Evolutionary conservation across 2,797 vertebrate genomes (phyloP), one percentile per base, ranked within the genome.

Genomic region (Discoglossus pictus): DNA sequence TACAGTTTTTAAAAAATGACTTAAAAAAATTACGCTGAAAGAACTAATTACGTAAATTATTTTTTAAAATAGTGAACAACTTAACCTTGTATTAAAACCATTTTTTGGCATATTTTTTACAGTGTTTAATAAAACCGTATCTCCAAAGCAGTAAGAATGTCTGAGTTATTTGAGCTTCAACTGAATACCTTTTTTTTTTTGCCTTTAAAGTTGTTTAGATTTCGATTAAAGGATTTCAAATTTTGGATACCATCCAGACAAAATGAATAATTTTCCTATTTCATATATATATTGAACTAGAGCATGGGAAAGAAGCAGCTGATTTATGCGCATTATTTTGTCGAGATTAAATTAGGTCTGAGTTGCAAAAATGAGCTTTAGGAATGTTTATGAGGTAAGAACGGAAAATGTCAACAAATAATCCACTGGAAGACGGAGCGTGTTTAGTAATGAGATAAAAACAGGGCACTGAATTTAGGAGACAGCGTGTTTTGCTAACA

Each of bases 191-290:
- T 82, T 74, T 87, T 86, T 90, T 88, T 74, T 87, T 86, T 90
- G 88, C 85, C 84, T 88, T 87, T 80, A 80, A 81, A 82, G 83
- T 88, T 89, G 89, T 88, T 89, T 87, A 86, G 78, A 85, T 86
- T 89, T 87, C 84, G 83, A 84, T 17, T 73, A 84, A 82, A 78
- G 75, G 76, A 84, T 84, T 84, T 83, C 85, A 83, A 81, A 83
- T 68, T 83, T 74, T 83, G 86, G 88, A 89, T 80, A 76, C 74
- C 54, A 51, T 83, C 88, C 86, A 89, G 83, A 81, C 68, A 12
- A 84, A 80, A 72, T 69, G 76, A 82, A 72, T 75, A 80, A 86
- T 79, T 81, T 78, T 78, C 77, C 82, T 82, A n/a, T 76, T 75
- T 84, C 76, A 81, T 79, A 83, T 63, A 87, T 85, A 81, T 82